Base-by-base conservation (phyloP, 2,888 invertebrate genomes). In the Laothoe populi region DNA sequence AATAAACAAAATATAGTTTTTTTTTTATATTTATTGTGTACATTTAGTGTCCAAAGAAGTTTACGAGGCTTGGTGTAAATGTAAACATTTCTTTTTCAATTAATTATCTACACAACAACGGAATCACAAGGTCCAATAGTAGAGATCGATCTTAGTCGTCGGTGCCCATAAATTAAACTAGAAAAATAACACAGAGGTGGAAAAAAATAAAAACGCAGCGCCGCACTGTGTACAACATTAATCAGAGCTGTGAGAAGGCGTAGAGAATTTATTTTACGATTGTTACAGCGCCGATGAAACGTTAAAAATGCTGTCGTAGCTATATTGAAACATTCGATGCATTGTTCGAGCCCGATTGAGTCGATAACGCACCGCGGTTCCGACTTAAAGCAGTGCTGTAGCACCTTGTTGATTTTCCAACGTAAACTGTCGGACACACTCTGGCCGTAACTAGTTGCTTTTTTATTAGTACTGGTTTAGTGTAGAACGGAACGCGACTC, bases 241-340 rank as follows among this genome's bases (percentile, higher is more conserved):
- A 92, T 92, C 92, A 92, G 90, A 84, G 82, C 87, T 85, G 79
- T 84, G 88, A 88, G 90, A 89, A 90, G 90, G 91, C 90, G 91
- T 88, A 90, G 86, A 88, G 90, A 90, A 92, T 92, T 91, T 92
- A 90, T 92, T 92, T 90, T 86, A 92, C 91, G 91, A 91, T 91
- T 91, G 91, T 92, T 88, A 88, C 89, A 90, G 79, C 83, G 83
- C 79, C 91, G 91, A 90, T 88, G 92, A 92, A 92, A 91, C 91
- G 88, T 90, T 91, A 90, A 91, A 92, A 92, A 92, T 89, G 88
- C 89, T 90, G 90, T 91, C 87, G 88, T 84, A 77, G 85, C 79
- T 89, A 88, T 90, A 90, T 90, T 90, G 90, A 91, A 91, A 91
- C 91, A 90, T 91, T 90, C 85, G 84, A 86, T 73, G 90, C 85